Conservation (phyloP, 2,797 vertebrate species). For the Rousettus madagascariensis region DNA sequence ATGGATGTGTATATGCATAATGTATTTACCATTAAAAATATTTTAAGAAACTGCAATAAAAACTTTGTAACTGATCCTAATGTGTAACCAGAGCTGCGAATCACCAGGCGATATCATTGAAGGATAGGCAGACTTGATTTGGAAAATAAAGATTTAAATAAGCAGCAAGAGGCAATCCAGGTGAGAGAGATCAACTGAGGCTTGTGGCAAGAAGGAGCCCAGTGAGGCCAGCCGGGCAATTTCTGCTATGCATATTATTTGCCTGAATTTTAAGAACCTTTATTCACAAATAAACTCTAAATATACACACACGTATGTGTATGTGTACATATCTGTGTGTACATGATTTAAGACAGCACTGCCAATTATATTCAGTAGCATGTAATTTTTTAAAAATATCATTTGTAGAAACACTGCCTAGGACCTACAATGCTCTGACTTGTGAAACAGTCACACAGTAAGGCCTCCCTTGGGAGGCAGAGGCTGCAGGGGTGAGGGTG, state of each 20-base stretch:
- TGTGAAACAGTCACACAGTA: not conserved
- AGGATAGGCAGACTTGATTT: not conserved
- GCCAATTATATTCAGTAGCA: conserved; percentile 1
- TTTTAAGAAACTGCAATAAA: not conserved
- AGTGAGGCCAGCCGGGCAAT: not conserved
- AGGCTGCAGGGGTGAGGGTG: not conserved
- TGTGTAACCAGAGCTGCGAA: not conserved
- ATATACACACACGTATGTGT: not conserved
- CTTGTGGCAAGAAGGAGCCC: not conserved
- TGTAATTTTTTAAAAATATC: conserved; percentile 3
- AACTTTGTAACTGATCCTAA: not conserved
- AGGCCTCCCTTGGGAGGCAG: not conserved
- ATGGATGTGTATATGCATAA: not conserved
- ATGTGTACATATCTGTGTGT: not conserved
- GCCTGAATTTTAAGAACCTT: conserved; percentile 21
- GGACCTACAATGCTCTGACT: not conserved
- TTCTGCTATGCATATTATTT: not conserved
- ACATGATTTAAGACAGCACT: not conserved
- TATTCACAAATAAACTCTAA: conserved; percentile 11
- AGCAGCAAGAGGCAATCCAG: not conserved
- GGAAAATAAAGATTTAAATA: conserved; percentile 15
- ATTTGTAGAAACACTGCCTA: not conserved
- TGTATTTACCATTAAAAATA: conserved; percentile 4
- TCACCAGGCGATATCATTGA: not conserved
- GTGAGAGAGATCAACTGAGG: not conserved